A percentile compares a stretch with the other conserved stretches of the same genome.
Conservation (phyloP, 2,888 invertebrate genomes). For the Idaea aversata region DNA sequence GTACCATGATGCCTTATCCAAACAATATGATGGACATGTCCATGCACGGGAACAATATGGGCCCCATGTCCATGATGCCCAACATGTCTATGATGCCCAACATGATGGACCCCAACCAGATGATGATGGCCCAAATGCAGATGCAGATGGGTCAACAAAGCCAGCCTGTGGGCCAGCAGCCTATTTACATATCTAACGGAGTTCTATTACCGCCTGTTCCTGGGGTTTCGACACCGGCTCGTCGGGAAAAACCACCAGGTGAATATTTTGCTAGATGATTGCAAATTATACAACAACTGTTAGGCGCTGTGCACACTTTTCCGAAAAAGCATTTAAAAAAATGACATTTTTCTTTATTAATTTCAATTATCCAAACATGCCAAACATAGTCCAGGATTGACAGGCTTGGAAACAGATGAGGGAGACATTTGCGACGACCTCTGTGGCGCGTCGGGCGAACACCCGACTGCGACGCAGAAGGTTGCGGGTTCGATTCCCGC, state of each 20-base stretch:
- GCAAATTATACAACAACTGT: too few species aligned
- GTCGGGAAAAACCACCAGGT: constrained; percentile 87
- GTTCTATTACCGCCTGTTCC: constrained; percentile 92
- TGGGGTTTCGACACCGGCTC: constrained; percentile 88
- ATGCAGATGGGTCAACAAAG: constrained; percentile 61
- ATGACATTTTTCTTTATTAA: too few species aligned
- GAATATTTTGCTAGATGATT: background rate
- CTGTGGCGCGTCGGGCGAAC: too few species aligned
- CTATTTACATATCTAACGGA: constrained; percentile 83
- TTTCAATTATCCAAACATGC: too few species aligned
- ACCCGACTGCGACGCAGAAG: too few species aligned
- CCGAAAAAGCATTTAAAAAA: too few species aligned
- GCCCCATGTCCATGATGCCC: constrained; percentile 30
- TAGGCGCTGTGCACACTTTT: too few species aligned
- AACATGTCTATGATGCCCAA: constrained; percentile 44
- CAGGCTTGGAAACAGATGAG: too few species aligned
- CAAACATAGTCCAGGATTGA: too few species aligned
- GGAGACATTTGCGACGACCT: too few species aligned
- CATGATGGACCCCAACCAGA: constrained; percentile 28
- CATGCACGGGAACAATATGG: constrained; percentile 30
- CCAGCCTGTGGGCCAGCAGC: constrained; percentile 40
- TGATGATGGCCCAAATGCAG: constrained; percentile 65
- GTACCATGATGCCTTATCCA: constrained; percentile 41
- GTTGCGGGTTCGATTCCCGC: too few species aligned
- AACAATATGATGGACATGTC: constrained; percentile 38